Percentiles rank a stretch among this genome's conserved stretches.
Conservation (phyloP, 2,888 invertebrate species). For the Epirrita christyi region DNA sequence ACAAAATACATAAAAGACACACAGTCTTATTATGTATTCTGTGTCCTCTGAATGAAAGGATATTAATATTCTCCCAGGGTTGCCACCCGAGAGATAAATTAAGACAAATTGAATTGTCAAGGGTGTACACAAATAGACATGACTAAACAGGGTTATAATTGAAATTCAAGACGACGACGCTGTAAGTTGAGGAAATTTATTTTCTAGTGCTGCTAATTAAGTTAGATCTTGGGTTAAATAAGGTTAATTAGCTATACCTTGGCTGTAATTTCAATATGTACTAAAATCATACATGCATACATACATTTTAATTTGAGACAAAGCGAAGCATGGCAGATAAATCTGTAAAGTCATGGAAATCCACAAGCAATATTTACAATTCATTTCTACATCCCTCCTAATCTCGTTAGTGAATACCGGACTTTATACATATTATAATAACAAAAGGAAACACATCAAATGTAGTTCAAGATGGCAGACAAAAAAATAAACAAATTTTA, state of each 20-base stretch:
- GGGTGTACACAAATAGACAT: slow-evolving; percentile 40
- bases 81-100: slow-evolving; percentile 39
- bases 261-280: slow-evolving; percentile 1
- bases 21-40: background rate
- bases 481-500: slow-evolving; percentile 4
- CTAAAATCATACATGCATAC: too few species aligned
- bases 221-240: slow-evolving; percentile 11
- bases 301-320: too few species aligned
- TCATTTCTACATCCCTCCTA: too few species aligned
- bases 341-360: too few species aligned
- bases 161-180: slow-evolving; percentile 37
- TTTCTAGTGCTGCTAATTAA: slow-evolving; percentile 28
- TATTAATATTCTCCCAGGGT: slow-evolving; percentile 40
- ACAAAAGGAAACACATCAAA: background rate
- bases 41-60: slow-evolving; percentile 10
- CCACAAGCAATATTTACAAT: too few species aligned
- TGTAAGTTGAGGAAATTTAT: slow-evolving; percentile 37
- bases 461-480: background rate
- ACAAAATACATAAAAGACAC: background rate
- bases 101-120: slow-evolving; percentile 43
- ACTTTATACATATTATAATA: too few species aligned
- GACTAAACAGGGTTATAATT: slow-evolving; percentile 38
- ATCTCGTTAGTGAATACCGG: too few species aligned
- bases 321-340: too few species aligned
- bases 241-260: slow-evolving; percentile 7